Conservation (phyloP, 2,113 vertebrate genomes). For the Dolichallabes microphthalmus region DNA sequence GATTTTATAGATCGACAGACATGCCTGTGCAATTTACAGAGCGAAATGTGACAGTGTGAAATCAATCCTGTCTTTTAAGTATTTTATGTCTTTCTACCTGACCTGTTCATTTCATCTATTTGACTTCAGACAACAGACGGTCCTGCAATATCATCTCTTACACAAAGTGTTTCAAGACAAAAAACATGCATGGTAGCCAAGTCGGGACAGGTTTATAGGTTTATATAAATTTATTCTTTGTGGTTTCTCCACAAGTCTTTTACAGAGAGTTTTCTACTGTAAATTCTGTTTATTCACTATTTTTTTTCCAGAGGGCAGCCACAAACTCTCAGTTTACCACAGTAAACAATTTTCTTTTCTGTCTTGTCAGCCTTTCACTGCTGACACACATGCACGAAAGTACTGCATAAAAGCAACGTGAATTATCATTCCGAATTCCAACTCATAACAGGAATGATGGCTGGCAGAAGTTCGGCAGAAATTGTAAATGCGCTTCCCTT, state of each 20-base stretch:
- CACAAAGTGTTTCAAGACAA: neutral
- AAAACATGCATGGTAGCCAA: neutral
- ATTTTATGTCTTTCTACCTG: constrained; percentile 6
- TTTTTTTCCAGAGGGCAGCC: neutral
- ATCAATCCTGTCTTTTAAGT: constrained; percentile 38
- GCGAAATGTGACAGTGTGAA: constrained; percentile 35
- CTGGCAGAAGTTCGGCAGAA: constrained; percentile 11
- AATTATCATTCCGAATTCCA: constrained; percentile 9
- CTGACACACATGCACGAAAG: constrained; percentile 7
- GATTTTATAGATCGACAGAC: constrained; percentile 41
- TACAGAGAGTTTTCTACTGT: neutral
- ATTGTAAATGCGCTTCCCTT: neutral
- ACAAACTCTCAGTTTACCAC: neutral
- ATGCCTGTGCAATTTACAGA: constrained; percentile 43
- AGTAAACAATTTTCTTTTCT: constrained; percentile 20
- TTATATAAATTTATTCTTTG: neutral
- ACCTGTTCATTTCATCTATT: neutral
- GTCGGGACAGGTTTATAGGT: neutral
- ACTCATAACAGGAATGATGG: constrained; percentile 12
- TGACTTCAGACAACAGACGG: neutral
- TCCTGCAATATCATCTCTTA: no score
- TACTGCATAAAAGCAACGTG: constrained; percentile 27
- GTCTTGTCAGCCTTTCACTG: constrained; percentile 9
- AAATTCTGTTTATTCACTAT: neutral
- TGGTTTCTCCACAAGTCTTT: no score